Base-by-base conservation (phyloP, 2,113 vertebrate genomes). In the Apistogramma diplotaenia region DNA sequence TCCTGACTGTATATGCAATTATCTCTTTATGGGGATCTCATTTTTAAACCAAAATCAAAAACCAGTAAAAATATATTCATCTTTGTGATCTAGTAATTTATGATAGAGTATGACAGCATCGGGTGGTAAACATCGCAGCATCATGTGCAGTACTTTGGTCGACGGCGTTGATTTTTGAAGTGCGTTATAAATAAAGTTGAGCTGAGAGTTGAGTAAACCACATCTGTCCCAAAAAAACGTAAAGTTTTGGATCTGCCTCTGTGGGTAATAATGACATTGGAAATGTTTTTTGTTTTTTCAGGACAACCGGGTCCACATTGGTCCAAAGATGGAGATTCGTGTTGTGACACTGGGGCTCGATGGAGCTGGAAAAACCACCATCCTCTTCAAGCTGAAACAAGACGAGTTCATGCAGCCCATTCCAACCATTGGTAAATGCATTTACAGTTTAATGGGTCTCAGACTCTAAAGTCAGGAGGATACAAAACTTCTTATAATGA, bases 381-480 rank as follows among this genome's bases (percentile, higher is more conserved):
- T 99, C 94, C 96, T 99, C 77, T 99, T 99, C 93, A 99, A 99
- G 82, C 94, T 99, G 89, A 99, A 99, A 76, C 98, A 98, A 59
- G 98, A 99, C 85, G 98, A 99, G 88, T 99, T 99, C 92, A 99
- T 99, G 98, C 98, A 99, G 79, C 98, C 98, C 65, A 99, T 99
- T 92, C 98, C 98, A 51, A 99, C 98, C 77, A 99, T 99, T 90
- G 98, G 98, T 98, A 93, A 91, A 83, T 29, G 4, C 58, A 43
- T 37, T 1, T 13, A 4, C 2, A 11, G 5, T 23, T 0, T 12
- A 15, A 43, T 11, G 23, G 19, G 12, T 18, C 1, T 3, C 27
- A 7, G 18, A 53, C 62, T 70, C 49, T 70, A 49, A 40, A 18
- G 2, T 29, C 62, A 29, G 43, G 6, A 49, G 11, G 29, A 70